Conservation (phyloP, 1,140 invertebrate genomes). For the Trachymyrmex cornetzi region DNA sequence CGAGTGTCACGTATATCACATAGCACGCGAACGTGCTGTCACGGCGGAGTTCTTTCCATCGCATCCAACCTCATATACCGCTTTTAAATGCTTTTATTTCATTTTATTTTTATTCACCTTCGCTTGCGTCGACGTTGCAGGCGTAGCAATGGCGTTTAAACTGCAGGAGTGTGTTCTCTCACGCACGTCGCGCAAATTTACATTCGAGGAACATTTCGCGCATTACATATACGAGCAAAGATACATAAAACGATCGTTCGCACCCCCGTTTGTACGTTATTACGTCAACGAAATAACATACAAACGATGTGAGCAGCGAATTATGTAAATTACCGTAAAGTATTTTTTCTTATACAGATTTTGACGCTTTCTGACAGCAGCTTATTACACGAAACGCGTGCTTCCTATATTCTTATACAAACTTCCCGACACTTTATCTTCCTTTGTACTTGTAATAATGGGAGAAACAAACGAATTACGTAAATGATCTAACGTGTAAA, state of each 20-base stretch:
- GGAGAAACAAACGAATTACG: neutral
- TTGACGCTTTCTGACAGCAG: constrained; percentile 13
- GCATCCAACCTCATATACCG: constrained; percentile 8
- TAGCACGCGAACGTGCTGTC: constrained; percentile 46
- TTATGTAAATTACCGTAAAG: constrained; percentile 57
- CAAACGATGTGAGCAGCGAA: constrained; percentile 26
- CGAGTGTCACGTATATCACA: constrained; percentile 44
- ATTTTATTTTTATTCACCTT: constrained; percentile 13
- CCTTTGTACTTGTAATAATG: neutral
- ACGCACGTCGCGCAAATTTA: neutral
- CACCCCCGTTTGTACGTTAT: too few species aligned
- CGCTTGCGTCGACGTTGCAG: neutral
- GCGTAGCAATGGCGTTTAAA: constrained; percentile 26
- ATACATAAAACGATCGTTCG: constrained; percentile 15
- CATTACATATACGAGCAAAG: neutral
- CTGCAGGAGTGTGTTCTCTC: constrained; percentile 1
- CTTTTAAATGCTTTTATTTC: constrained; percentile 27
- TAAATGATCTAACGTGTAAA: neutral
- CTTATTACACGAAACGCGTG: constrained; percentile 37
- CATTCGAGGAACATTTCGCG: neutral
- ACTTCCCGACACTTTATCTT: constrained; percentile 7
- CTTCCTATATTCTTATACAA: constrained; percentile 9
- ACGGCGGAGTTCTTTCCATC: constrained; percentile 9
- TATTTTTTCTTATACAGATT: constrained; percentile 27
- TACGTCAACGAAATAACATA: neutral